Evolutionary conservation across 2,888 invertebrate genomes (phyloP), one percentile per base, ranked within the genome.

Genomic region (Chrysodeixis includens): DNA sequence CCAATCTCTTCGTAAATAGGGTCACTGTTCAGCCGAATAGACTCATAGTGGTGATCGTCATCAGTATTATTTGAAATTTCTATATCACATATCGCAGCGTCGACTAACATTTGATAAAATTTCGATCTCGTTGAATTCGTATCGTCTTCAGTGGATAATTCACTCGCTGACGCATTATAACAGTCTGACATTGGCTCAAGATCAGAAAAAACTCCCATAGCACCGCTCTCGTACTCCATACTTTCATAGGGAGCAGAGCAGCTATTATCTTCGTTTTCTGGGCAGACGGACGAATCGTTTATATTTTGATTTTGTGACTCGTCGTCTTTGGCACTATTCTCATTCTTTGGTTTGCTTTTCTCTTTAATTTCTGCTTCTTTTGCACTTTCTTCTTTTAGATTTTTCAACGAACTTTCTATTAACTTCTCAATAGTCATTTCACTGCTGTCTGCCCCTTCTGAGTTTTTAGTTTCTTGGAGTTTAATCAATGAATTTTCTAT

Each of bases 1-100:
- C 95, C 95, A 74, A 97, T 97, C 90, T 97, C 97, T 91, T 97
- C 97, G 85, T 97, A 97, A 83, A 97, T 97, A 2, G 97, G 97
- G 93, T 97, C 97, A 62, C 95, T 95, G 81, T 96, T 96, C 1
- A 96, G 85, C 69, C 96, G 94, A 72, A 97, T 97, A 61, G 97
- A 97, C 87, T 97, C 97, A 81, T 97, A 97, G 84, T 97, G 97
- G 88, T 97, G 97, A 80, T 96, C 96, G 72, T 96, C 96, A 74
- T 96, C 96, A 30, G 94, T 94, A 69, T 96, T 96, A 61, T 96
- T 96, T 53, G 96, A 92, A 71, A 95, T 95, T 82, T 97, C 96
- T 58, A 97, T 96, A 85, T 97, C 97, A 69, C 97, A 96, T 65
- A 97, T 89, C 4, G 97, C 96, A 66, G 97, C 96, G 84, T 97